phyloP scores from a whole-genome alignment of 2,113 vertebrate genomes.

The Oceanites oceanicus region DNA sequence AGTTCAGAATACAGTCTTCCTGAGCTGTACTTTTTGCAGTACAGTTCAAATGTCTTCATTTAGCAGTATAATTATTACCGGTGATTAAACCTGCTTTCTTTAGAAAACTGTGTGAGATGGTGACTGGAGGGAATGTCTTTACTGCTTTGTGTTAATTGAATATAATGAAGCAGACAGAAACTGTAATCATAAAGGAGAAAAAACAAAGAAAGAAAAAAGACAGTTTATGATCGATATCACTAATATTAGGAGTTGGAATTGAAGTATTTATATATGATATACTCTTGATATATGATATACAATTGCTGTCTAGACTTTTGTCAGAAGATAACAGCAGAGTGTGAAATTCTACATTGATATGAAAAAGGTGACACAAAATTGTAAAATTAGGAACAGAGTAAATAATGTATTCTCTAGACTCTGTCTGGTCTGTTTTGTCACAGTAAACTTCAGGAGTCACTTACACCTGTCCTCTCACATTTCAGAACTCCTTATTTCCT shows the following conservation, averaged over 20 bases:
- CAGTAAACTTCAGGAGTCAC: not conserved
- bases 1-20: not conserved
- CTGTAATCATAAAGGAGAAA: not conserved
- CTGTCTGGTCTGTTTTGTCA: not conserved
- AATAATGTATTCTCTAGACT: not conserved
- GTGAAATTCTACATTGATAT: not conserved
- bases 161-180: not conserved
- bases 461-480: not conserved
- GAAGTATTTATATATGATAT: not conserved
- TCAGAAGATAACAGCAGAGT: not conserved
- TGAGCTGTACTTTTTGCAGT: not conserved
- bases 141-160: not conserved
- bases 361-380: not conserved
- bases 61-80: not conserved
- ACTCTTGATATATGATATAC: fast-evolving
- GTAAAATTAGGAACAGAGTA: not conserved
- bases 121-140: not conserved
- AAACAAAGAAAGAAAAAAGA: not conserved
- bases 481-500: not conserved
- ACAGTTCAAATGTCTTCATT: not conserved
- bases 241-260: not conserved
- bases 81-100: not conserved
- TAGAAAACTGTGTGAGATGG: not conserved
- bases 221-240: not conserved
- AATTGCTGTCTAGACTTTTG: not conserved